These are phyloP conservation scores for Trachops cirrhosus DNA, from an alignment of 2,797 vertebrate species.

Conservation along the genomic window DNA sequence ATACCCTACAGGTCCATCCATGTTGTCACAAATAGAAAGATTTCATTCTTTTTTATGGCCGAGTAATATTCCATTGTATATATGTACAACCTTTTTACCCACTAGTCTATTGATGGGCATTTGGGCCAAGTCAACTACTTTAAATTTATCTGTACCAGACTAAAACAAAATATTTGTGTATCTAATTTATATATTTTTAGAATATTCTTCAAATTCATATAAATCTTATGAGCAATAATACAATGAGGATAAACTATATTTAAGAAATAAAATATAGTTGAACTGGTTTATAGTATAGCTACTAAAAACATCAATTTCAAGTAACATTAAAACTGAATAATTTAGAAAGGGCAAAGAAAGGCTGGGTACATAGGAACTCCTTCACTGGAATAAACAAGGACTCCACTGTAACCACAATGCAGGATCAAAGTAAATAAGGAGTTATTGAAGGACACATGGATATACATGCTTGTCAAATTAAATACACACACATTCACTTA, in stretches of 20 bases:
- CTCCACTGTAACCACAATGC: conserved; percentile 49
- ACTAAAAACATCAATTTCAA: conserved; percentile 41
- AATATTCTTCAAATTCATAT: conserved; percentile 12
- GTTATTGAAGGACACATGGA: background rate
- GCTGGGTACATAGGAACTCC: background rate
- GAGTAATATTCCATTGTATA: background rate
- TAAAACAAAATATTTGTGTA: background rate
- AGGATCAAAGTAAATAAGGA: conserved; percentile 57
- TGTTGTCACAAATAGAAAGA: background rate
- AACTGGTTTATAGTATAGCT: background rate
- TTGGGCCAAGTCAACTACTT: background rate
- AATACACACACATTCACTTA: background rate
- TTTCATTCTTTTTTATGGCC: background rate
- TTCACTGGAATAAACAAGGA: conserved; percentile 18
- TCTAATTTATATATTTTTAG: background rate
- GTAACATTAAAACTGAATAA: background rate
- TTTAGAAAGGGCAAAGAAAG: conserved; percentile 21
- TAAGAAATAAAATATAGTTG: background rate
- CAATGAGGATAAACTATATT: background rate
- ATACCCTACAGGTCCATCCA: background rate
- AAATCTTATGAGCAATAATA: background rate
- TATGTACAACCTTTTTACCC: background rate
- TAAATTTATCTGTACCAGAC: background rate
- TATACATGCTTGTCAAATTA: background rate
- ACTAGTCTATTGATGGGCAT: background rate